Conservation (phyloP, 2,797 vertebrate genomes). For the Hippocampus kuda region DNA sequence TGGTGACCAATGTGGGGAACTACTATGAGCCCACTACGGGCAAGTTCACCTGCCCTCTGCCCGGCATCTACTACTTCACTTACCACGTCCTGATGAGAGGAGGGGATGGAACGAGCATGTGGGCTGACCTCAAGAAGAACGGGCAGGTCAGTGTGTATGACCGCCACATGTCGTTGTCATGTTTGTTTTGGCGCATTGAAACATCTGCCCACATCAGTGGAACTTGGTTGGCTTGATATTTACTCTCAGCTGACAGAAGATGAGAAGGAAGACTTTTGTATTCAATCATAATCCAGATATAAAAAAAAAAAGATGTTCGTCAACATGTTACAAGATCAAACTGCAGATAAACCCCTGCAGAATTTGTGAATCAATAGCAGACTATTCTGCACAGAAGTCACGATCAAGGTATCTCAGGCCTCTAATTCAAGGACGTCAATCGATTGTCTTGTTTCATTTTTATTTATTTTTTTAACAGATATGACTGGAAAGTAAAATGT, state of each 20-base stretch:
- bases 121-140: conserved; percentile 86
- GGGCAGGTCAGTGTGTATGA: conserved; percentile 71
- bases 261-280: not conserved
- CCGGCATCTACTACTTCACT: conserved; percentile 85
- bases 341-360: not conserved
- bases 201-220: not conserved
- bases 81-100: conserved; percentile 88
- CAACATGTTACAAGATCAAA: not conserved
- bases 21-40: conserved; percentile 85
- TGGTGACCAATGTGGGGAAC: conserved; percentile 89
- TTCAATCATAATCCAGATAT: not conserved
- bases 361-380: too few species aligned
- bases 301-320: not conserved
- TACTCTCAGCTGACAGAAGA: not conserved
- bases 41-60: conserved; percentile 86
- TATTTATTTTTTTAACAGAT: not conserved
- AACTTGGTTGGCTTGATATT: not conserved
- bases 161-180: not conserved
- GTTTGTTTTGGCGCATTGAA: not conserved
- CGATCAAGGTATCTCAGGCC: not conserved
- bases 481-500: not conserved
- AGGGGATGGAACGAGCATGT: conserved; percentile 82
- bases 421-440: not conserved
- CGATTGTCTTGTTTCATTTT: too few species aligned
- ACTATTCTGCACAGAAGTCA: not conserved